These are phyloP conservation scores for Apodemia hepburni DNA, from an alignment of 2,888 invertebrate genomes.

Conservation along the genomic window DNA sequence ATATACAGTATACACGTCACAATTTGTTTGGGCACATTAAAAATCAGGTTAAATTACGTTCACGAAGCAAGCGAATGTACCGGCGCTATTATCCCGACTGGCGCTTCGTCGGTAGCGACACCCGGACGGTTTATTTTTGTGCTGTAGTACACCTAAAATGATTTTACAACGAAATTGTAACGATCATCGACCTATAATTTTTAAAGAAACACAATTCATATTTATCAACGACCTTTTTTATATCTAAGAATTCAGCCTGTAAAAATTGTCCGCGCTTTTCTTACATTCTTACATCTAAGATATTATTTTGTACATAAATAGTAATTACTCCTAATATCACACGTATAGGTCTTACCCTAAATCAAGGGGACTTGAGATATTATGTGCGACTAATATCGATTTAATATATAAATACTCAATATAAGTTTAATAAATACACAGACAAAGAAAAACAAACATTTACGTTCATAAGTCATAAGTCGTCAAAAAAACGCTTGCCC, in stretches of 20 bases:
- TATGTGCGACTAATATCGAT: no score
- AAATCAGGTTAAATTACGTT: conserved; percentile 11
- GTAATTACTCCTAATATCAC: no score
- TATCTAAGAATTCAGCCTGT: not conserved
- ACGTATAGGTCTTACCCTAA: no score
- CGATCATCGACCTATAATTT: conserved; percentile 72
- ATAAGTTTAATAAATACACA: no score
- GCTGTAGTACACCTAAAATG: conserved; percentile 72
- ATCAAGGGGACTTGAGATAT: no score
- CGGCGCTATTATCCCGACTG: conserved; percentile 40
- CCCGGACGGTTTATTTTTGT: conserved; percentile 76
- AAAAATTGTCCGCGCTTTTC: no score
- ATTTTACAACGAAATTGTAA: conserved; percentile 74
- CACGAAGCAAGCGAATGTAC: conserved; percentile 34
- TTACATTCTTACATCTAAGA: no score
- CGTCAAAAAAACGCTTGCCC: no score
- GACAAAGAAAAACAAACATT: no score
- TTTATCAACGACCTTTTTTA: not conserved
- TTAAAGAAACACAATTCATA: conserved; percentile 14
- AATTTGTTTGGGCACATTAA: not conserved
- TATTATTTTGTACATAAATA: no score
- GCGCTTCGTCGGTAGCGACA: conserved; percentile 47
- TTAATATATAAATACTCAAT: no score
- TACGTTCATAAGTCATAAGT: no score
- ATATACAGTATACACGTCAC: conserved; percentile 3